Evolutionary conservation across 2,888 invertebrate genomes (phyloP), one percentile per base, ranked within the genome.

Genomic region (Hybos culiciformis): DNA sequence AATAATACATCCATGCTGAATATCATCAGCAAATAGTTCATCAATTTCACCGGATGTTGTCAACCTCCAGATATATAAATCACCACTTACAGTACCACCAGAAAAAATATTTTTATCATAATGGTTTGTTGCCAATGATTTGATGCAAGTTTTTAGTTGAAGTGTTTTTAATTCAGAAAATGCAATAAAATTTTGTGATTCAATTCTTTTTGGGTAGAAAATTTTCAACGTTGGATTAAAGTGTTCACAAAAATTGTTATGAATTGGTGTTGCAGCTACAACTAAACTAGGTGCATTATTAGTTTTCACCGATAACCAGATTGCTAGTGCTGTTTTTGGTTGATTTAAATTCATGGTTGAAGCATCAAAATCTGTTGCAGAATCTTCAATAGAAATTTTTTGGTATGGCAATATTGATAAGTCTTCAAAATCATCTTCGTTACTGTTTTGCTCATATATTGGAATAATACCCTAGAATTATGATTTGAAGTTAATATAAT

Each of bases 191-290:
- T 52, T 53, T 2, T 54, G 50, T 4, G 51, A 51, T 5, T 51
- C 45, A 47, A 61, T 47, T n/a, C 63, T 55, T 46, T 58, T 56
- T 0, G 66, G 65, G 12, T 57, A 48, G 32, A 53, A 66, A 1
- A 66, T 43, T 29, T 56, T 55, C 2, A 66, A 43, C 17, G 44
- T 51, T 44, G 63, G 61, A 36, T 61, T 56, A 23, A 61, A 48
- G 49, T 66, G 66, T 37, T 66, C 61, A 38, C 66, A 66, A 64
- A 64, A 66, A 39, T 62, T 59, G 29, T 60, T 60, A 41, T 66
- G 66, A 9, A 53, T 48, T 1, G 59, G 57, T 20, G 55, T 53
- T 1, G 58, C 57, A 23, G 63, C 57, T 8, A 56, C 46, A 3
- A 59, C 61, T 24, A 66, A 37, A 1, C 58, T 54, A 2, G 66